Conservation (phyloP, 2,888 invertebrate genomes). For the Mimas tiliae region DNA sequence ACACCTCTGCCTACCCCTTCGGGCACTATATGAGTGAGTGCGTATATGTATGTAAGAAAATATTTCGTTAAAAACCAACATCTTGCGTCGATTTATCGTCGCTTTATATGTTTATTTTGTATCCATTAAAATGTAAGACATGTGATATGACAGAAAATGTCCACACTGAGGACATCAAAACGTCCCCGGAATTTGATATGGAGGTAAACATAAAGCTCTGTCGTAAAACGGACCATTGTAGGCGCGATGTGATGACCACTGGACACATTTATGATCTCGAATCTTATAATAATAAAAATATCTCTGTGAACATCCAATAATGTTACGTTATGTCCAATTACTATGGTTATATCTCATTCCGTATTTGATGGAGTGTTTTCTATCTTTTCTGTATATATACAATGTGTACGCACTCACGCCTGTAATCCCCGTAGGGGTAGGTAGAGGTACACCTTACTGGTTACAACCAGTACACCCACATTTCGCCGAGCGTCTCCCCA, state of each 20-base stretch:
- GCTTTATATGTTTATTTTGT: neutral
- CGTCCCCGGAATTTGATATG: slow-evolving; percentile 27
- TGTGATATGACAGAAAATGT: slow-evolving; percentile 21
- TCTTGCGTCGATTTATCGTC: neutral
- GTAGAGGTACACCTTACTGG: too few relatives aligned
- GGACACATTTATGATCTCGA: slow-evolving; percentile 28
- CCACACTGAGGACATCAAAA: neutral
- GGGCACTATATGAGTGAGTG: too few relatives aligned
- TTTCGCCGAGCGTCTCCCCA: too few relatives aligned
- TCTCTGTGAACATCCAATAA: slow-evolving; percentile 17
- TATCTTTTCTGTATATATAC: too few relatives aligned
- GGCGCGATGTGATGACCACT: slow-evolving; percentile 26
- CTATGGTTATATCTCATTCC: neutral
- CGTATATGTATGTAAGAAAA: too few relatives aligned
- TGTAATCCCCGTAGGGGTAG: too few relatives aligned
- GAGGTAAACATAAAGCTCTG: slow-evolving; percentile 26
- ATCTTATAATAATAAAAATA: slow-evolving; percentile 26
- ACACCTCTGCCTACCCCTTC: too few relatives aligned
- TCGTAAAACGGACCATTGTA: slow-evolving; percentile 26
- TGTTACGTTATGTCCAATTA: slow-evolving; percentile 18
- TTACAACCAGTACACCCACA: too few relatives aligned
- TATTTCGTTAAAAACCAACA: neutral
- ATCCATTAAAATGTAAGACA: slow-evolving; percentile 3
- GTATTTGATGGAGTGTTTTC: slow-evolving; percentile 13
- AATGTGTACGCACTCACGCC: too few relatives aligned